Evolutionary conservation across 2,888 invertebrate genomes (phyloP), one percentile per base, ranked within the genome.

Genomic region (Geotrupes spiniger): DNA sequence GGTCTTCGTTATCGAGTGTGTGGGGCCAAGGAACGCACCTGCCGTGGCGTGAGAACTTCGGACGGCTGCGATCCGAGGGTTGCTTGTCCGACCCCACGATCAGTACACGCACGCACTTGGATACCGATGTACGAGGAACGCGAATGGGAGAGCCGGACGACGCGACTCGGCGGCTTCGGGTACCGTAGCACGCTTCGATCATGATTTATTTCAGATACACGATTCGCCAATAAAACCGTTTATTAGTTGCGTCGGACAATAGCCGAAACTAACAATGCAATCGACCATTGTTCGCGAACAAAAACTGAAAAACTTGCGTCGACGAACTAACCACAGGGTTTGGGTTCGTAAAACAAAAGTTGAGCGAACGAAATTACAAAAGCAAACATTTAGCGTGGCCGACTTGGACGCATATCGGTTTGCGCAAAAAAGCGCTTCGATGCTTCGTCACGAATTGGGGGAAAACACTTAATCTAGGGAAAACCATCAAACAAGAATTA

Each of bases 41-140:
- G 56, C 53, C 42, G 47, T 54, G 53, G 56, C 56, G 56, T 56
- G 56, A 56, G 56, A 56, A 56, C 51, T 41, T 51, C 42, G 39
- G 39, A 14, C 27, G 39, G 26, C 11, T 26, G 25, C 14, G 26
- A 21, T 26, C 12, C 21, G 17, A 38, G 39, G 39, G 39, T 26
- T 39, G 39, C 26, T 39, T 15, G 39, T 10, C 15, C 39, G 27
- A 33, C 33, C 33, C 33, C 33, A 10, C n/a, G 33, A 33, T 33
- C 33, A 33, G 12, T 14, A 33, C 15, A 12, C 6, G 8, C 33
- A 33, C 33, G 8, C 33, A 33, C 33, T n/a, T n/a, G n/a, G n/a
- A 29, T 29, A 11, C 29, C 29, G 29, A 11, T 4, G 10, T 10
- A 26, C 6, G n/a, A n/a, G n/a, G 27, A 26, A 26, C 6, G 27